Evolutionary conservation across 2,113 vertebrate genomes (phyloP).

Genomic region (Phalacrocorax pelagicus): DNA sequence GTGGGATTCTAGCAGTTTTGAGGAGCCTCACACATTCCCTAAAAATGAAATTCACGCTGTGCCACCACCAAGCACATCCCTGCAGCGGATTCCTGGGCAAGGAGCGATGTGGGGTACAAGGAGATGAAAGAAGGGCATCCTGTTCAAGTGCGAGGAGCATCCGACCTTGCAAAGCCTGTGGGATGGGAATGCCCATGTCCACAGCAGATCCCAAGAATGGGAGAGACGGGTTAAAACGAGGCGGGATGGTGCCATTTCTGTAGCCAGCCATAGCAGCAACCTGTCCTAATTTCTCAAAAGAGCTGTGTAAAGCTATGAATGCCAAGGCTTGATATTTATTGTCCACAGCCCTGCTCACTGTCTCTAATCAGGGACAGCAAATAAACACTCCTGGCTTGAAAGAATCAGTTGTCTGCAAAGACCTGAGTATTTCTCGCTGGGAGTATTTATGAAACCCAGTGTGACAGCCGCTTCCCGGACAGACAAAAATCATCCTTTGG

Average conservation of each 20-base stretch:
- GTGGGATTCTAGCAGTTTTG: not conserved
- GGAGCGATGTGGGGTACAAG: not conserved
- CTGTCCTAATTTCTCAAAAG: not conserved
- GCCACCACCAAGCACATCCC: not conserved
- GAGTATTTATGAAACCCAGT: not conserved
- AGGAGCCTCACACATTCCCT: not conserved
- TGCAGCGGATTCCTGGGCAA: not conserved
- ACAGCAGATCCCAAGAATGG: fast-evolving
- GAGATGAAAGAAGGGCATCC: fast-evolving
- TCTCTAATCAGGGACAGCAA: not conserved
- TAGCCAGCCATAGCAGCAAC: not conserved
- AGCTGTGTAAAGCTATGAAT: not conserved
- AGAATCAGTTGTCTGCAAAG: not conserved
- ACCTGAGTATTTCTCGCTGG: not conserved
- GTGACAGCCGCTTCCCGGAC: not conserved
- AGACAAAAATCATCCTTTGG: not conserved
- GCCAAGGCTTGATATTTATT: not conserved
- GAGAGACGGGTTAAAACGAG: fast-evolving
- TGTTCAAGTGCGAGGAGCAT: not conserved
- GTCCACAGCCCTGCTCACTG: not conserved
- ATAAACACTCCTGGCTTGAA: not conserved
- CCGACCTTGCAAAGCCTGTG: not conserved
- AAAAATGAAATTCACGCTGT: not conserved
- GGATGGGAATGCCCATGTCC: not conserved
- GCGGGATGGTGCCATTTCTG: not conserved